Percentiles rank a stretch among this genome's conserved stretches.
phyloP scores from a whole-genome alignment of 2,797 vertebrate species.

The Galagoides demidoff region DNA sequence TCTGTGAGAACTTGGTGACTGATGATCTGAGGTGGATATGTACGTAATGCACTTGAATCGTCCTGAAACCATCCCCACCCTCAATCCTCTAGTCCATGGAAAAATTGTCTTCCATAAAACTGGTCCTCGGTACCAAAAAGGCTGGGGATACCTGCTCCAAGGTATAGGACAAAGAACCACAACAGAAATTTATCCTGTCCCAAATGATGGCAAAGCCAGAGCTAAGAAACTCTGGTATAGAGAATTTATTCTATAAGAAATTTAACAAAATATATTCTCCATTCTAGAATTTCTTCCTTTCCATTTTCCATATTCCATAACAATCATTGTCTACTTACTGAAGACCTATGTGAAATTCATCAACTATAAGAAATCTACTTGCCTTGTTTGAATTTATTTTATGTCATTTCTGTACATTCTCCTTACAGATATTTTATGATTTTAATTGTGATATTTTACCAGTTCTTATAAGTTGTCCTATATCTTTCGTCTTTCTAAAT shows the following conservation, averaged over 20 bases:
- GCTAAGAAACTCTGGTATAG: neutral
- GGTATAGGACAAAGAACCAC: fast-evolving
- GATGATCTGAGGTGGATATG: too few species aligned
- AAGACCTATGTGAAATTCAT: neutral
- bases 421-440: neutral
- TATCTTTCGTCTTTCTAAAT: neutral
- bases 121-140: too few species aligned
- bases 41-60: too few species aligned
- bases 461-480: neutral
- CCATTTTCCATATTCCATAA: neutral
- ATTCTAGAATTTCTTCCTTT: neutral
- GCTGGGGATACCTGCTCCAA: too few species aligned
- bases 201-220: neutral
- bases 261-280: neutral
- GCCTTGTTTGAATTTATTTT: neutral
- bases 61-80: too few species aligned
- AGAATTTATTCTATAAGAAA: neutral
- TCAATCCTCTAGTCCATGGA: too few species aligned
- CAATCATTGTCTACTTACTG: neutral
- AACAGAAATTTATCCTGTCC: too few species aligned
- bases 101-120: too few species aligned
- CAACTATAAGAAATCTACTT: neutral
- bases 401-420: neutral
- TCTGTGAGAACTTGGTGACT: too few species aligned
- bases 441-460: neutral